Conservation (phyloP, 2,888 invertebrate species). For the Papilio protenor region DNA sequence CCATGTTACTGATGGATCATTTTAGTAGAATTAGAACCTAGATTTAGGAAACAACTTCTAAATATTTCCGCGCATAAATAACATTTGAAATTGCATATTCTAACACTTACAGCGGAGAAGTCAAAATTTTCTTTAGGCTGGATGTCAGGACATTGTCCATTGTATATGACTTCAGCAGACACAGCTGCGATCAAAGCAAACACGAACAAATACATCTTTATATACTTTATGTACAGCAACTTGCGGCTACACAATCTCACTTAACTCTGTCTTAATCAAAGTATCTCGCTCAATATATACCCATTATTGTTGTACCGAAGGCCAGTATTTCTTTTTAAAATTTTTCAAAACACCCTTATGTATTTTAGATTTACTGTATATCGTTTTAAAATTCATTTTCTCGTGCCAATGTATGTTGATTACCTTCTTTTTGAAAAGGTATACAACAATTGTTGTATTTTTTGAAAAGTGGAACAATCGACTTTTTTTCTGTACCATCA, state of each 20-base stretch:
- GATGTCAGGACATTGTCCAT: slow-evolving; percentile 21
- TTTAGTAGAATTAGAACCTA: too few relatives aligned
- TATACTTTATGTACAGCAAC: neutral
- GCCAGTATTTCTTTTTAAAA: neutral
- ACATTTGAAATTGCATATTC: neutral
- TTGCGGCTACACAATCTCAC: neutral
- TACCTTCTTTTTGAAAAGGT: slow-evolving; percentile 10
- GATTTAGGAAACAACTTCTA: too few relatives aligned
- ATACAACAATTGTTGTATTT: neutral
- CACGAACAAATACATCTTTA: neutral
- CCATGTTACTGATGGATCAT: too few relatives aligned
- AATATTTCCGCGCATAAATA: neutral
- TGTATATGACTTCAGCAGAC: slow-evolving; percentile 20
- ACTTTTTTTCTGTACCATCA: neutral
- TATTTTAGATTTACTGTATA: slow-evolving; percentile 1
- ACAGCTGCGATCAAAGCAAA: slow-evolving; percentile 2
- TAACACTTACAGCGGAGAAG: slow-evolving; percentile 26
- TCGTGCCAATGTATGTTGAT: neutral
- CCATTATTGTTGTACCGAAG: neutral
- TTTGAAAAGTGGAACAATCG: neutral
- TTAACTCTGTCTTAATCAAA: neutral
- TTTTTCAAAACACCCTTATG: neutral
- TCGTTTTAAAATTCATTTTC: neutral
- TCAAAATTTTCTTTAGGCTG: slow-evolving; percentile 22
- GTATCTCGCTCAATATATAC: neutral